Evolutionary conservation across 2,888 invertebrate species (phyloP), one percentile per base, ranked within the genome.

Genomic region (Entomobrya proxima): DNA sequence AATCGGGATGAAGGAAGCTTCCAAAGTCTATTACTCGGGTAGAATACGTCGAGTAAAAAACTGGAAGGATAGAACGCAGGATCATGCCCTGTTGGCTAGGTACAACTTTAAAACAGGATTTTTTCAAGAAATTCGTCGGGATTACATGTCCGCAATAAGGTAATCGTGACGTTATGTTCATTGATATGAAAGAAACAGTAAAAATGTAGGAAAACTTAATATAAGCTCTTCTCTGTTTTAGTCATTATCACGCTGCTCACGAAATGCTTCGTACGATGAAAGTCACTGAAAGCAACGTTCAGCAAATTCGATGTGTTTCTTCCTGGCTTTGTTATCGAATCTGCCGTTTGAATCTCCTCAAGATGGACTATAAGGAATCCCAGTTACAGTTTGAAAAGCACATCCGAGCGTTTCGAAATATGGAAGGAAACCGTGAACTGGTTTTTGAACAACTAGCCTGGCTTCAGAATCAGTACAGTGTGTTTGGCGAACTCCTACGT

Each of bases 81-180:
- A 98, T 92, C 97, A 96, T 92, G 95, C 96, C 90, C 93, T 99
- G 77, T 96, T 96, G 93, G 97, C 99, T 32, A 93, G 99, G 40
- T 98, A 99, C 93, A 97, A 98, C 91, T 98, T 98, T 91, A 99
- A 99, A 93, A 95, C 98, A 92, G 99, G 96, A 0, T 98, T 98
- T 92, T 94, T 98, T 77, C 96, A 96, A 91, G 99, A 99, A 92
- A 92, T 99, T 88, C 96, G 96, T 90, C 97, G 98, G 91, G 99
- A 98, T 91, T 93, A 95, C 89, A 95, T 94, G 91, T 95, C 95
- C 0, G 97, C 98, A 15, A 94, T 89, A 47, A 87, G 80, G 90
- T 90, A 75, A 76, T 37, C 37, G n/a, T n/a, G n/a, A n/a, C n/a
- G n/a, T n/a, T n/a, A n/a, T n/a, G n/a, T n/a, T n/a, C n/a, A n/a